Percentiles rank a stretch among this genome's conserved stretches.
These are phyloP conservation scores for Leucophenga maculata DNA, from an alignment of 2,888 invertebrate species.

Conservation along the genomic window DNA sequence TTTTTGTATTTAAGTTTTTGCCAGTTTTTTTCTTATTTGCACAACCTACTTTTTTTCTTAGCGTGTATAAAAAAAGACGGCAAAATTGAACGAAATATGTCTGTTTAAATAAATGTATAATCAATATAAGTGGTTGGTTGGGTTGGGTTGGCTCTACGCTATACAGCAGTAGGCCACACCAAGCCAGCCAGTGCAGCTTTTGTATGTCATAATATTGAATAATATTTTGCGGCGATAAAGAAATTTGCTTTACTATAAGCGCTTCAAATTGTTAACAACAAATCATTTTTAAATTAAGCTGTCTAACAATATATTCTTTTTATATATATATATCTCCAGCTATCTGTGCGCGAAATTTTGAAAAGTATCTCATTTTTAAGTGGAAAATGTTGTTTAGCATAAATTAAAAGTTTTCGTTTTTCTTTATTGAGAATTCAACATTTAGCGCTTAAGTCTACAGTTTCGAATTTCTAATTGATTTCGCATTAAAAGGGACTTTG, in stretches of 20 bases:
- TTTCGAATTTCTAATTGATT: too few species aligned
- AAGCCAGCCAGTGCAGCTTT: background rate
- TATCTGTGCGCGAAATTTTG: too few species aligned
- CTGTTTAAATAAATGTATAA: slow-evolving; percentile 22
- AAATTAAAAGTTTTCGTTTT: too few species aligned
- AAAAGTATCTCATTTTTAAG: too few species aligned
- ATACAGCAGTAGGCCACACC: too few species aligned
- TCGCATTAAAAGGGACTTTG: too few species aligned
- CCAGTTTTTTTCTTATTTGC: background rate
- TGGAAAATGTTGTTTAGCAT: too few species aligned
- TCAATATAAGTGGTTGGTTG: slow-evolving; percentile 9
- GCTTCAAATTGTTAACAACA: background rate
- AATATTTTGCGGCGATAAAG: background rate
- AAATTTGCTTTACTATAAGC: background rate
- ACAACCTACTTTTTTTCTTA: slow-evolving; percentile 13
- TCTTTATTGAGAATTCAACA: too few species aligned
- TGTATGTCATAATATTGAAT: background rate
- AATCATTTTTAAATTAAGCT: slow-evolving; percentile 1
- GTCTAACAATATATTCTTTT: background rate
- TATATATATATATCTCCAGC: too few species aligned
- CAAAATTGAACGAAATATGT: background rate
- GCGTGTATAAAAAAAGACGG: background rate
- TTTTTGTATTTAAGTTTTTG: background rate
- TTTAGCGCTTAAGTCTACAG: too few species aligned
- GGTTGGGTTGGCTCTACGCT: background rate